Percentiles rank a stretch among this genome's conserved stretches.
Evolutionary conservation across 2,113 vertebrate species (phyloP).

Genomic region (Corythaixoides concolor): DNA sequence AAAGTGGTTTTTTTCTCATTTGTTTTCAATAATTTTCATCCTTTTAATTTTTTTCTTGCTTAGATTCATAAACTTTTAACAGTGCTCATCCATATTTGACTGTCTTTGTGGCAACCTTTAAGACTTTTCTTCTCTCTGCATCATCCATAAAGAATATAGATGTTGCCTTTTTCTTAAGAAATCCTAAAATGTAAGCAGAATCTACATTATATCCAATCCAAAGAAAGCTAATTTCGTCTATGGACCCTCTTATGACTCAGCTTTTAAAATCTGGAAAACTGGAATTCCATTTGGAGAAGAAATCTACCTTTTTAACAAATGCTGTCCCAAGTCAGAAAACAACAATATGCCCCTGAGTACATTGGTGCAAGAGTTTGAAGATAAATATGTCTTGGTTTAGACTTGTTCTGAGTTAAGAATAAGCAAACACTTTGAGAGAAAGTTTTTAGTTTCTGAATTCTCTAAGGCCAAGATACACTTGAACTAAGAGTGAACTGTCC

Average conservation of each 20-base stretch:
- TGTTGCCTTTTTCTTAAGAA: neutral
- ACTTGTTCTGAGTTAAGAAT: neutral
- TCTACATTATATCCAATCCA: neutral
- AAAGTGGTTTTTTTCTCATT: neutral
- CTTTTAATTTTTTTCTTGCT: neutral
- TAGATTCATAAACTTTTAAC: neutral
- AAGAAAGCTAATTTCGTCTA: neutral
- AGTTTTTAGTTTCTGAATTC: neutral
- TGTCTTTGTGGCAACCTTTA: neutral
- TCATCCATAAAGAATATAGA: neutral
- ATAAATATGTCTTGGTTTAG: neutral
- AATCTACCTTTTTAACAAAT: neutral
- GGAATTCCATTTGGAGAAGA: neutral
- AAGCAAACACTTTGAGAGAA: neutral
- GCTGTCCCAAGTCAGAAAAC: neutral
- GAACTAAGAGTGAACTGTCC: neutral
- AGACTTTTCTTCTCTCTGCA: neutral
- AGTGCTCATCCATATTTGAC: neutral
- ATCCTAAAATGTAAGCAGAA: neutral
- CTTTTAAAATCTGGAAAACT: neutral
- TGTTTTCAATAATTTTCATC: neutral
- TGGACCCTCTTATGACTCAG: rapidly evolving
- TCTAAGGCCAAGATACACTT: neutral
- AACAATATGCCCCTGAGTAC: neutral
- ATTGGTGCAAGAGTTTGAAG: neutral